Base-by-base conservation (phyloP, 2,888 invertebrate genomes). In the Agrypnus murinus region DNA sequence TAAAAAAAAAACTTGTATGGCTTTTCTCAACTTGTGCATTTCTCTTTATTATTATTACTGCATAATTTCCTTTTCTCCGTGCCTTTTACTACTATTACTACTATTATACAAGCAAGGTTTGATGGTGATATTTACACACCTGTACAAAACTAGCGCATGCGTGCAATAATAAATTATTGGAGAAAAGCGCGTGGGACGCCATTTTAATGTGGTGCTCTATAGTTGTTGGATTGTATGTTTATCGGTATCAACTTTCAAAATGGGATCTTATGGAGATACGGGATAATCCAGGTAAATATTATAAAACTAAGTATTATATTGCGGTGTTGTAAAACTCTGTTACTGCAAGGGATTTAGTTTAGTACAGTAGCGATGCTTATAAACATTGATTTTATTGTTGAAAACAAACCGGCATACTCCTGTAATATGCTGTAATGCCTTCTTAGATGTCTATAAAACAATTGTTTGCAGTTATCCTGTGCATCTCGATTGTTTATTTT, bases 131-230 rank as follows among this genome's bases (percentile, higher is more conserved):
- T 46, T 64, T 69, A 55, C 65, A 53, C 62, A 65, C 70, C 69
- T 70, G 70, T 62, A 70, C 70, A 48, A 45, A 48, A 50, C 17
- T 32, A 40, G 38, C 72, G 73, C 81, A 77, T 79, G 81, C 77
- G 79, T 77, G 65, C 60, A 73, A 45, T 38, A 15, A 64, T 59
- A 75, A 80, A 78, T 77, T 78, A 80, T 80, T 80, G 80, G 79
- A 80, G 78, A 79, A 74, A 81, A 82, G 80, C 84, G 85, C 84
- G 84, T 85, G 84, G 82, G 84, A 78, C 84, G 85, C 85, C 85
- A 85, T 85, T 84, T 85, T 85, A 84, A 82, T 83, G 80, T 80
- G 78, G 76, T 79, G 79, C 78, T 80, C 80, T 82, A 82, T 81
- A 76, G 76, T 75, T 77, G 75, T 76, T 74, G 48, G 17, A 45